Conservation (phyloP, 2,797 vertebrate species). For the Diceros bicornis region DNA sequence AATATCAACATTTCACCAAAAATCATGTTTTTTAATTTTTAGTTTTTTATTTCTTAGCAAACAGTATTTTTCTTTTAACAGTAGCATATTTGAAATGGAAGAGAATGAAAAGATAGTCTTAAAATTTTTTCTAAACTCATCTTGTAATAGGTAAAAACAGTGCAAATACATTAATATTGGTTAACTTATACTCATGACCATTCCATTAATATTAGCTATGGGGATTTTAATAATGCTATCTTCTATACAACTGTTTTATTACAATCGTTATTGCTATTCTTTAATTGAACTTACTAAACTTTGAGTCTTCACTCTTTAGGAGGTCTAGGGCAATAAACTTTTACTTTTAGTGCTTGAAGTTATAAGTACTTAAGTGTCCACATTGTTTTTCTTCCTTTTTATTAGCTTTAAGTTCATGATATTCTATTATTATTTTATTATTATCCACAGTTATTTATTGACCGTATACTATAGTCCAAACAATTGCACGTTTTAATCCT, state of each 20-base stretch:
- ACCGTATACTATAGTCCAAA: not conserved
- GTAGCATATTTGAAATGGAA: not conserved
- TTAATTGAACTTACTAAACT: slow-evolving; percentile 40
- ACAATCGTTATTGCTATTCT: slow-evolving; percentile 16
- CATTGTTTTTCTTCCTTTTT: not conserved
- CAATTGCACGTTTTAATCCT: not conserved
- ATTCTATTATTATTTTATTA: not conserved
- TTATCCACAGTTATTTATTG: not conserved
- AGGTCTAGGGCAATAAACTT: not conserved
- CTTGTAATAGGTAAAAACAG: not conserved
- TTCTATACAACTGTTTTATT: slow-evolving; percentile 70
- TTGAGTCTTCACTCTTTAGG: slow-evolving; percentile 53
- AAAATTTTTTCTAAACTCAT: not conserved
- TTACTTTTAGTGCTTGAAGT: not conserved
- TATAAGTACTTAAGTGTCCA: not conserved
- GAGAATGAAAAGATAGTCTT: not conserved
- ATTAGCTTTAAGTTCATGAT: not conserved
- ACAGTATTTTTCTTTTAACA: not conserved
- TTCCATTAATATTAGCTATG: slow-evolving; percentile 59
- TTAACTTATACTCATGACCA: slow-evolving; percentile 36
- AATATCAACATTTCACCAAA: not conserved
- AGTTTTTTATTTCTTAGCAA: not conserved
- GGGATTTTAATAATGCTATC: slow-evolving; percentile 65
- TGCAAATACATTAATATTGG: slow-evolving; percentile 44
- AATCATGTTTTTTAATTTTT: not conserved